Conservation (phyloP, 2,113 vertebrate species). For the Chaenocephalus aceratus region DNA sequence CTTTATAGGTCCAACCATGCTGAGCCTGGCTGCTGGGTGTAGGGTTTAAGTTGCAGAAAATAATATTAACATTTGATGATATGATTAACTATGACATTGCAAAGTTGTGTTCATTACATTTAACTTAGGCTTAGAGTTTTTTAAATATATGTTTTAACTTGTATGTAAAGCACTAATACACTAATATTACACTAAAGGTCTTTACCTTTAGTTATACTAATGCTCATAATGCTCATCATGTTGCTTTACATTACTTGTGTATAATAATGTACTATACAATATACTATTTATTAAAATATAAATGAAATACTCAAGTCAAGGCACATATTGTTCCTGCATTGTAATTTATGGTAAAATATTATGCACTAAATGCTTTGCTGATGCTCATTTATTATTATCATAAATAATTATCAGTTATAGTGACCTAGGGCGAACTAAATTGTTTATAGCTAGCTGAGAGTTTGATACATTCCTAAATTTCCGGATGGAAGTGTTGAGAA, state of each 20-base stretch:
- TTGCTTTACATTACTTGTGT: neutral
- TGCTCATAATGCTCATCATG: too few relatives aligned
- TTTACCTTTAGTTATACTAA: neutral
- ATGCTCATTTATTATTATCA: neutral
- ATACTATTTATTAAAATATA: neutral
- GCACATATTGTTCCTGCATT: constrained; percentile 2
- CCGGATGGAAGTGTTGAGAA: constrained; percentile 75
- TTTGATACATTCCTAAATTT: constrained; percentile 69
- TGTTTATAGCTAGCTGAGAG: constrained; percentile 42
- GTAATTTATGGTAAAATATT: neutral
- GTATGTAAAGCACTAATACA: too few relatives aligned
- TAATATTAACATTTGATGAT: neutral
- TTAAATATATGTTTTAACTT: too few relatives aligned
- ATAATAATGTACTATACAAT: too few relatives aligned
- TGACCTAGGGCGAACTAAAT: constrained; percentile 42
- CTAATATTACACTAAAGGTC: neutral
- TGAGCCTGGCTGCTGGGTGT: neutral
- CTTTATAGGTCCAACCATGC: neutral
- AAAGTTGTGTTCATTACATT: neutral
- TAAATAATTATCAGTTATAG: neutral
- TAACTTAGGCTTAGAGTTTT: too few relatives aligned
- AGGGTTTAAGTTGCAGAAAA: neutral
- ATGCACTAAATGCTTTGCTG: neutral
- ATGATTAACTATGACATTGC: neutral
- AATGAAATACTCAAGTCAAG: neutral